Conservation (phyloP, 2,113 vertebrate genomes). For the Holacanthus passer region DNA sequence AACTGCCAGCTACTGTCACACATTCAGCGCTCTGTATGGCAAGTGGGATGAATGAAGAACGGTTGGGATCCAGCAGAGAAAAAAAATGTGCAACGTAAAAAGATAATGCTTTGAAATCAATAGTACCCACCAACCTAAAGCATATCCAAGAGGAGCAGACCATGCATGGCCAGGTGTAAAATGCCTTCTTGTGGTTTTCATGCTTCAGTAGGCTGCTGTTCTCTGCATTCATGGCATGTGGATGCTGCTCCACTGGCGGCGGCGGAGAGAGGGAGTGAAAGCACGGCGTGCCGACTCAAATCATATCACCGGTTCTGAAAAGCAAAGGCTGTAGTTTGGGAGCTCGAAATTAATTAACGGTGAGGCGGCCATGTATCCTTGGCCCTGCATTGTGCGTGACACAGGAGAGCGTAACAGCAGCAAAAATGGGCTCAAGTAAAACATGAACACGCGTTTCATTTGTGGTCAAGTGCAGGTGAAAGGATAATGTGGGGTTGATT, state of each 20-base stretch:
- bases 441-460: constrained; percentile 1
- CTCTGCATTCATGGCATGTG: constrained; percentile 19
- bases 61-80: constrained; percentile 48
- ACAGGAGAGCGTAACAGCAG: neutral
- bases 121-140: constrained; percentile 15
- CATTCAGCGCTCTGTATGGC: constrained; percentile 37
- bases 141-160: constrained; percentile 26
- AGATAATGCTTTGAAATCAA: constrained; percentile 63
- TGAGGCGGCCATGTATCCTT: constrained; percentile 25
- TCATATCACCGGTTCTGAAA: constrained; percentile 46
- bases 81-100: constrained; percentile 23
- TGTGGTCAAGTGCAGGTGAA: constrained; percentile 29
- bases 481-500: neutral
- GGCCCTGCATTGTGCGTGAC: constrained; percentile 10
- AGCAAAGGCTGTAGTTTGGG: constrained; percentile 31
- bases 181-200: constrained; percentile 46
- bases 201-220: constrained; percentile 50
- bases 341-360: constrained; percentile 50
- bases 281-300: constrained; percentile 22
- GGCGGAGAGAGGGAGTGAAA: constrained; percentile 13
- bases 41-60: constrained; percentile 31
- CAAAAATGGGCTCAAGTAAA: constrained; percentile 29
- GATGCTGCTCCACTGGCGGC: constrained; percentile 35
- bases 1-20: constrained; percentile 60
- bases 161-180: constrained; percentile 49